phyloP scores from a whole-genome alignment of 1,140 invertebrate genomes.

The Conopomorpha cramerella region DNA sequence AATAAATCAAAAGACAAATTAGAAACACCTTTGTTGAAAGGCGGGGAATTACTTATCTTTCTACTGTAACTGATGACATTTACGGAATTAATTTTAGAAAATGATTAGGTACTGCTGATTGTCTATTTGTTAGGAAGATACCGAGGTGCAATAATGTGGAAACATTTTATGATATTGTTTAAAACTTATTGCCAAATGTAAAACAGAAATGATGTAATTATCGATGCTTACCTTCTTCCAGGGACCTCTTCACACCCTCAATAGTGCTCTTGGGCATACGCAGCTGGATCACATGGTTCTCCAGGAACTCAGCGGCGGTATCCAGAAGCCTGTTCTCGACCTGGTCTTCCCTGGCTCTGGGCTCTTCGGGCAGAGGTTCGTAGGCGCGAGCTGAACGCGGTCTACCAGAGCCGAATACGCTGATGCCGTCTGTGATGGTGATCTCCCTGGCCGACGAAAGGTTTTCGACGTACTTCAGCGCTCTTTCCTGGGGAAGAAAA shows the following conservation, averaged over 20 bases:
- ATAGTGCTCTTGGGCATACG: conserved; percentile 73
- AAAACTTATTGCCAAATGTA: not conserved
- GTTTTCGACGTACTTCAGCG: conserved; percentile 69
- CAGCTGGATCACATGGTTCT: conserved; percentile 78
- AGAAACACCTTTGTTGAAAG: no score
- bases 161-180: not conserved
- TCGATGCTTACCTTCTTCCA: conserved; percentile 62
- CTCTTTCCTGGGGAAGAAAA: conserved; percentile 62
- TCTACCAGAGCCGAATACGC: conserved; percentile 68
- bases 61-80: not conserved
- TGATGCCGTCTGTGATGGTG: conserved; percentile 72
- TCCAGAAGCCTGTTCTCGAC: conserved; percentile 75
- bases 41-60: not conserved
- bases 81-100: not conserved
- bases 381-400: conserved; percentile 53
- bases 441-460: conserved; percentile 47
- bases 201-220: conserved; percentile 10
- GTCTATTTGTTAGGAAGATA: no score
- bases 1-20: no score
- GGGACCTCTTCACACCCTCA: conserved; percentile 68
- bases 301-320: conserved; percentile 73
- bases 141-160: no score
- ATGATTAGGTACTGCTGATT: no score
- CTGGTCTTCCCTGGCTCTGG: conserved; percentile 71
- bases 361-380: conserved; percentile 67